These are phyloP conservation scores for Odobenus rosmarus DNA, from an alignment of 2,113 vertebrate genomes.

Conservation along the genomic window DNA sequence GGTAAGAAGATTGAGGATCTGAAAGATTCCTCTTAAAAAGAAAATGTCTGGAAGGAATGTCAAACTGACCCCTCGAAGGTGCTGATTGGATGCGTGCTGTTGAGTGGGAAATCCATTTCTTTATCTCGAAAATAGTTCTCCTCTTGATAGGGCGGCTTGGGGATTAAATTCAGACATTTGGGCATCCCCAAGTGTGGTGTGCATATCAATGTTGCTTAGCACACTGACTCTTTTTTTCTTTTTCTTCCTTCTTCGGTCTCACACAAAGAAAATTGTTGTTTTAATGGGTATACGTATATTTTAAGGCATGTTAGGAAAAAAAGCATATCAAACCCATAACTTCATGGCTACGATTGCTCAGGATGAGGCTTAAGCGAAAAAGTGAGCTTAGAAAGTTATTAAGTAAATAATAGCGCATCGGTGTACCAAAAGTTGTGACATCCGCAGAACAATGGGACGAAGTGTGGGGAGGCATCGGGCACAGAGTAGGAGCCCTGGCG, in stretches of 20 bases:
- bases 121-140: not conserved
- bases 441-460: not conserved
- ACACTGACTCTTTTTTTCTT: not conserved
- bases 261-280: not conserved
- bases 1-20: not conserved
- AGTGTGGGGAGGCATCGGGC: not conserved
- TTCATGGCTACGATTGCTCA: not conserved
- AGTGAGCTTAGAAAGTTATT: not conserved
- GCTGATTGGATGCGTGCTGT: fast-evolving
- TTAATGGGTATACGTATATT: not conserved
- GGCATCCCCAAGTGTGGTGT: not conserved
- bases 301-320: not conserved
- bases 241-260: not conserved
- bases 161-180: not conserved
- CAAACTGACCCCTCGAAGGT: not conserved
- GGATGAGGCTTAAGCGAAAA: not conserved
- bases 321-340: not conserved
- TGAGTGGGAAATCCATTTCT: not conserved
- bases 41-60: conserved; percentile 35
- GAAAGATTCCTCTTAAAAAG: conserved; percentile 41
- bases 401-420: not conserved
- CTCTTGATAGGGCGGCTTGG: not conserved
- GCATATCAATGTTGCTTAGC: not conserved
- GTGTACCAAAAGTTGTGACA: not conserved
- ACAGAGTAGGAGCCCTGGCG: not conserved